These are phyloP conservation scores for Ceratothoa steindachneri DNA, from an alignment of 2,888 invertebrate genomes.

Conservation along the genomic window DNA sequence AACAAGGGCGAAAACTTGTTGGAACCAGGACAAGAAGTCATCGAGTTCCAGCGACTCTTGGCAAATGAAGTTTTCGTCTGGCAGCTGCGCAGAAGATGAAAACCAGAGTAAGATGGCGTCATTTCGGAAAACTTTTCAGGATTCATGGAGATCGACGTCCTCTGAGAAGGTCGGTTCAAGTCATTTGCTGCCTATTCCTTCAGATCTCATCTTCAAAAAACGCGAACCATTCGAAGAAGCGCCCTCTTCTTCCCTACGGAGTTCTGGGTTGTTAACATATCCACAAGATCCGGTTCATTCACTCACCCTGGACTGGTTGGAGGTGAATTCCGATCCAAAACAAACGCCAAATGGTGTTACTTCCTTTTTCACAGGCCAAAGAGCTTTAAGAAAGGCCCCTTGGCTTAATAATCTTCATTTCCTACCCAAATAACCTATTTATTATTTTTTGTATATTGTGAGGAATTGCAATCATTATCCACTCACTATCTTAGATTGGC, in stretches of 20 bases:
- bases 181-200: background rate
- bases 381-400: conserved; percentile 26
- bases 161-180: background rate
- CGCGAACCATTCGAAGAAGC: background rate
- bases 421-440: conserved; percentile 7
- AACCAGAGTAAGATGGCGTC: background rate
- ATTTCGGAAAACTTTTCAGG: background rate
- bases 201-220: background rate
- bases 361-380: background rate
- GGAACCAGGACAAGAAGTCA: background rate
- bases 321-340: conserved; percentile 20
- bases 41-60: background rate
- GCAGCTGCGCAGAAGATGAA: background rate
- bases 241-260: background rate
- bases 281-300: conserved; percentile 8
- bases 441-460: background rate
- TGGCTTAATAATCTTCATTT: conserved; percentile 24
- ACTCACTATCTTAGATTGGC: no score
- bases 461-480: background rate
- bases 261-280: background rate
- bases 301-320: conserved; percentile 32
- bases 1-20: background rate
- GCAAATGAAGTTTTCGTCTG: background rate
- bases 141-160: background rate
- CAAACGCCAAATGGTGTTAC: background rate